Percentiles rank a stretch among this genome's conserved stretches.
phyloP scores from a whole-genome alignment of 2,113 vertebrate genomes.

The Pomatostomus ruficeps region DNA sequence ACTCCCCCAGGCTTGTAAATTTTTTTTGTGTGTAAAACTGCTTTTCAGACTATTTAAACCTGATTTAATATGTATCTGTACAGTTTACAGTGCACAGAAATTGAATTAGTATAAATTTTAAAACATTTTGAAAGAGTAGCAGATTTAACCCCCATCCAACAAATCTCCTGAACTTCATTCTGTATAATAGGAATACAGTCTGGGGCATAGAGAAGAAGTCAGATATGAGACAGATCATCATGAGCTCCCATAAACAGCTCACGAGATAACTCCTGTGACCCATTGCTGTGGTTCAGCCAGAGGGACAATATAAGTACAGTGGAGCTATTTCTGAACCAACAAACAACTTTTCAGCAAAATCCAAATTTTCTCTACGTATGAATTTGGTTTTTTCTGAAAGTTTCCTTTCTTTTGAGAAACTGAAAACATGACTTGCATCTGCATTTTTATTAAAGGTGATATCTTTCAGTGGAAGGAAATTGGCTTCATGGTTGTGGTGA shows the following conservation, averaged over 20 bases:
- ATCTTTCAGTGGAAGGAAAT: neutral
- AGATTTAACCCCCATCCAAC: neutral
- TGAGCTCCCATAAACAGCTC: neutral
- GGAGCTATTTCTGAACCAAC: neutral
- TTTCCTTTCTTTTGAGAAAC: neutral
- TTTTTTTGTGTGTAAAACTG: neutral
- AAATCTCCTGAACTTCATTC: neutral
- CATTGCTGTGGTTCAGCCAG: neutral
- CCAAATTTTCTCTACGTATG: neutral
- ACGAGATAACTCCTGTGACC: neutral
- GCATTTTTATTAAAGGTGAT: neutral
- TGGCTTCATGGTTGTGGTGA: neutral
- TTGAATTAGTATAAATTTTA: neutral
- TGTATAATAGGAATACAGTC: neutral
- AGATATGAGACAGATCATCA: neutral
- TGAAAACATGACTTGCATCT: neutral
- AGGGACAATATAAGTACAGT: neutral
- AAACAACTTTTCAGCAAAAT: neutral
- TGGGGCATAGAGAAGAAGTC: neutral
- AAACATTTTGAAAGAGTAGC: neutral
- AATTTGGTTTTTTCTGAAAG: neutral
- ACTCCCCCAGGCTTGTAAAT: neutral
- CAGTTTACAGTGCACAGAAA: neutral
- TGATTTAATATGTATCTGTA: neutral
- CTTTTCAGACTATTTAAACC: neutral